phyloP scores from a whole-genome alignment of 2,888 invertebrate species.

The Andrena dorsata region DNA sequence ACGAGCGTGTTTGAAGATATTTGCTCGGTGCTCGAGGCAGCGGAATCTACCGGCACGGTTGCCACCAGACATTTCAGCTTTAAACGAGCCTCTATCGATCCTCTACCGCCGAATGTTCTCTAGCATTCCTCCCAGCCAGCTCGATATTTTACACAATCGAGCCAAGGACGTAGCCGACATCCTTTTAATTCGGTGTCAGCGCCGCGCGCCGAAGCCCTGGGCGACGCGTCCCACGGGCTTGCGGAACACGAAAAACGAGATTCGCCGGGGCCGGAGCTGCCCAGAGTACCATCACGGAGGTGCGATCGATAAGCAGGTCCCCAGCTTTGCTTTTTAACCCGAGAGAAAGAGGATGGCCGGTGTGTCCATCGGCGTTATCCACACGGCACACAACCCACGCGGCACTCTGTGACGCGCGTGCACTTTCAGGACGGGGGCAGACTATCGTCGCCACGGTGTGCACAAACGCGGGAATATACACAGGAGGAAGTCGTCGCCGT shows the following conservation, averaged over 20 bases:
- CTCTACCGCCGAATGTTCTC: background rate
- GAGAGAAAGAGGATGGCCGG: conserved; percentile 6
- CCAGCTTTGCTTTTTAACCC: conserved; percentile 52
- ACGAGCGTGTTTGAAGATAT: conserved; percentile 77
- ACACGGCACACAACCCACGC: conserved; percentile 55
- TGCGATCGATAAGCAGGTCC: conserved; percentile 57
- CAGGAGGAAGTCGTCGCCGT: conserved; percentile 53
- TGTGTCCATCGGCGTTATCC: conserved; percentile 62
- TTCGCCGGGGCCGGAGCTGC: conserved; percentile 16
- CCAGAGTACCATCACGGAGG: conserved; percentile 35
- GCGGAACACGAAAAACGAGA: conserved; percentile 37
- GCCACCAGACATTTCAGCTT: conserved; percentile 14
- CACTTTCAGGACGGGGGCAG: conserved; percentile 13
- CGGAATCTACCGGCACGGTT: conserved; percentile 34
- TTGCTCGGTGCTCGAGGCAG: conserved; percentile 72
- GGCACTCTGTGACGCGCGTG: conserved; percentile 37
- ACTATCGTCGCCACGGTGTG: conserved; percentile 56
- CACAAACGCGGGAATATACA: conserved; percentile 49
- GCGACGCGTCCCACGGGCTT: background rate
- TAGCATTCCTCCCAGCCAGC: background rate
- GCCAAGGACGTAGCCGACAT: conserved; percentile 21
- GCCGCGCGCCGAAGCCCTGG: background rate
- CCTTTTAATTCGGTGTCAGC: conserved; percentile 14
- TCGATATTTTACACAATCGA: conserved; percentile 18
- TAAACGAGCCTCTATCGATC: background rate